Conservation (phyloP, 2,888 invertebrate genomes). For the Coelopa pilipes region DNA sequence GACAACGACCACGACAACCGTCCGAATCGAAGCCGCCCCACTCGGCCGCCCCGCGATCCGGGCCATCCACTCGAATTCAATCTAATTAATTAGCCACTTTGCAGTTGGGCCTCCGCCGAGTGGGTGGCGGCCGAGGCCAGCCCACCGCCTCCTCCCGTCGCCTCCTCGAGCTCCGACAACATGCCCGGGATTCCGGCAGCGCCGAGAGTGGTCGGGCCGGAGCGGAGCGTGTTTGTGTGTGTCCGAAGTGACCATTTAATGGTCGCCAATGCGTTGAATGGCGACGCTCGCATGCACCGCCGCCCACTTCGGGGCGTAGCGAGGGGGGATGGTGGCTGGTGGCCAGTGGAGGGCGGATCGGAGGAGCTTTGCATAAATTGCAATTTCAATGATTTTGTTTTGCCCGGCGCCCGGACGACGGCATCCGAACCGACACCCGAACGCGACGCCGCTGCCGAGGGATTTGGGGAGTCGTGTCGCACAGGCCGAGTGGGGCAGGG, state of each 20-base stretch:
- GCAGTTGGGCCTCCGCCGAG: conserved; percentile 29
- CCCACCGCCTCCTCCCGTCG: neutral
- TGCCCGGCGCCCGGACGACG: too few relatives aligned
- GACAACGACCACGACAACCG: too few relatives aligned
- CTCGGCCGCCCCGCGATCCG: too few relatives aligned
- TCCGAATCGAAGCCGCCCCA: too few relatives aligned
- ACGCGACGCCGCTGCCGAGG: too few relatives aligned
- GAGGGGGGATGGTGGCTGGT: neutral
- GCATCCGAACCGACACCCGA: too few relatives aligned
- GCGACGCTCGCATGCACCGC: conserved; percentile 23
- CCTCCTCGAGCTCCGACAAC: neutral
- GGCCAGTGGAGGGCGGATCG: neutral
- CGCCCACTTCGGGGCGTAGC: conserved; percentile 23
- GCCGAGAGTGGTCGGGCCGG: conserved; percentile 2
- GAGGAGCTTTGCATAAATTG: conserved; percentile 47
- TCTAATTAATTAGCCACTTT: conserved; percentile 59
- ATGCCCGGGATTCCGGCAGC: neutral
- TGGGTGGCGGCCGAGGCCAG: too few relatives aligned
- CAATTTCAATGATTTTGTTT: conserved; percentile 62
- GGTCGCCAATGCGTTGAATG: conserved; percentile 9
- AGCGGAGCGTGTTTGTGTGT: conserved; percentile 11
- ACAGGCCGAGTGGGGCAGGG: neutral
- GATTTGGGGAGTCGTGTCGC: conserved; percentile 57
- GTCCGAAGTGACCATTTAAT: conserved; percentile 25
- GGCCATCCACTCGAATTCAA: conserved; percentile 57